These are phyloP conservation scores for Phaedon cochleariae DNA, from an alignment of 2,888 invertebrate species.

Conservation along the genomic window DNA sequence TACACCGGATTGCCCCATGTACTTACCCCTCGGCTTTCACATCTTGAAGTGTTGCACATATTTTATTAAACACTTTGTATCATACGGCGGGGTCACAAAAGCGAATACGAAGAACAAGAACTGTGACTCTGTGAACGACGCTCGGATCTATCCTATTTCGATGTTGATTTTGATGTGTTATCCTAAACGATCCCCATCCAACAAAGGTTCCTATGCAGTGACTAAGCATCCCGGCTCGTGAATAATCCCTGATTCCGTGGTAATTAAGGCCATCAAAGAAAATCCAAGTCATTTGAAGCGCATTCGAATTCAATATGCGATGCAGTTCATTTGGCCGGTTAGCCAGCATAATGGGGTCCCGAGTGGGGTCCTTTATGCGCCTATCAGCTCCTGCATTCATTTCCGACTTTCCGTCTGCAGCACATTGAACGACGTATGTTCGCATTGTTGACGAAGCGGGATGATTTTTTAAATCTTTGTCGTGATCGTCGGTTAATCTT, in stretches of 20 bases:
- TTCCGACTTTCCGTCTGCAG: neutral
- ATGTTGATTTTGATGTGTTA: neutral
- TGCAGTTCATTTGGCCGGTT: constrained; percentile 18
- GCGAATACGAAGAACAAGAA: too few relatives aligned
- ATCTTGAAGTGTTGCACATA: too few relatives aligned
- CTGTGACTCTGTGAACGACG: neutral
- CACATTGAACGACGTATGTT: neutral
- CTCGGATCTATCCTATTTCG: too few relatives aligned
- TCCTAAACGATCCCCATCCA: neutral
- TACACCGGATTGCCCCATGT: too few relatives aligned
- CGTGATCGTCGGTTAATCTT: neutral
- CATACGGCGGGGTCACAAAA: too few relatives aligned
- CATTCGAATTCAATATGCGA: constrained; percentile 16
- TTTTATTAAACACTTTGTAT: too few relatives aligned
- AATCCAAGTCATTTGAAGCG: constrained; percentile 16
- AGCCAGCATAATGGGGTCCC: constrained; percentile 6
- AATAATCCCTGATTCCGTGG: neutral
- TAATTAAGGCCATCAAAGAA: constrained; percentile 16
- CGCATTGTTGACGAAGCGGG: neutral
- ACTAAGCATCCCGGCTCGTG: neutral
- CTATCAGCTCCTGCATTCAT: constrained; percentile 2
- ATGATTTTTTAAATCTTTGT: neutral
- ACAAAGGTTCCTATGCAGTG: neutral
- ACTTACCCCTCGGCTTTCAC: too few relatives aligned
- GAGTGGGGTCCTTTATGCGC: constrained; percentile 6